phyloP scores from a whole-genome alignment of 2,797 vertebrate species.

The Phoebastria nigripes region DNA sequence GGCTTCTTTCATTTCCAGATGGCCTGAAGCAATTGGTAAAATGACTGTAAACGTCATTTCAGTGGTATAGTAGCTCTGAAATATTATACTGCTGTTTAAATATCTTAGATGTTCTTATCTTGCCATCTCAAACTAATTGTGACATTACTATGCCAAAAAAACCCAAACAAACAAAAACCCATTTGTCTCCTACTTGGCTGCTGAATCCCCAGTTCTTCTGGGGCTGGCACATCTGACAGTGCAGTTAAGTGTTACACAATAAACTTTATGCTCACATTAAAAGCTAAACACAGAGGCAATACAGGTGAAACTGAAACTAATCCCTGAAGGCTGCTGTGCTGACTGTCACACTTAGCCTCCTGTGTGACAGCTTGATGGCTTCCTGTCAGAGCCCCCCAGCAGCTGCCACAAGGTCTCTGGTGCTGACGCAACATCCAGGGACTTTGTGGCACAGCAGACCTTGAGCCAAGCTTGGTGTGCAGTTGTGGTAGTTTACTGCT shows the following conservation, averaged over 20 bases:
- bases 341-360: neutral
- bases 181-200: constrained; percentile 55
- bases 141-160: constrained; percentile 60
- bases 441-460: neutral
- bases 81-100: constrained; percentile 52
- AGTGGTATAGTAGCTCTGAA: constrained; percentile 39
- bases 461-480: neutral
- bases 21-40: constrained; percentile 50
- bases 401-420: neutral
- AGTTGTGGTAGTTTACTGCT: neutral
- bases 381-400: neutral
- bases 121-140: constrained; percentile 62
- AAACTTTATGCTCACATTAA: neutral
- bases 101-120: constrained; percentile 64
- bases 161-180: constrained; percentile 45
- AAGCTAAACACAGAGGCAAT: neutral
- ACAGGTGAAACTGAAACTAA: constrained; percentile 5
- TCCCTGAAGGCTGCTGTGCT: neutral
- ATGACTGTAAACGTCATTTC: constrained; percentile 56
- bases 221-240: constrained; percentile 3
- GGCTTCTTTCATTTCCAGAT: constrained; percentile 53
- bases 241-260: neutral
- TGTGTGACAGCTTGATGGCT: neutral
- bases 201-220: constrained; percentile 8
- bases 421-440: neutral